Conservation (phyloP, 1,140 invertebrate species). For the Dreissena polymorpha region DNA sequence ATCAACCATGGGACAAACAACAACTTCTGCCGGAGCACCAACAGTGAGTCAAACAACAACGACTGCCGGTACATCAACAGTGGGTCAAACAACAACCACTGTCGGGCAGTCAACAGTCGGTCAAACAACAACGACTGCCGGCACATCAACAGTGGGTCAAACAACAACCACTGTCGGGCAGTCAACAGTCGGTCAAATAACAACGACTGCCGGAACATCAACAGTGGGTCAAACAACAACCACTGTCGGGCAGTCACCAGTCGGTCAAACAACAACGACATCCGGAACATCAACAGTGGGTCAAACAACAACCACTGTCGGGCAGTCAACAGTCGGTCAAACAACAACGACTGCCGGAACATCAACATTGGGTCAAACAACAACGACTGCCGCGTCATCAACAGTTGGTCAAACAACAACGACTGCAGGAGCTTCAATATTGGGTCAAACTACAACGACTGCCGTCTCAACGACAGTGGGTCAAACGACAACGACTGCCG, state of each 20-base stretch:
- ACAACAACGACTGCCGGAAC: background rate
- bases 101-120: background rate
- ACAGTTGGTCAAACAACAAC: background rate
- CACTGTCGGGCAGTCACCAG: background rate
- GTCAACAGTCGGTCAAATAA: background rate
- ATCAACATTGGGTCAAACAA: background rate
- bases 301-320: background rate
- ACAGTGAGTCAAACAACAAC: too few relatives aligned
- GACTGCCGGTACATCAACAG: background rate
- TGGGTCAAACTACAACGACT: background rate
- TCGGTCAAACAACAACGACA: conserved; percentile 15
- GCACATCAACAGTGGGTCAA: conserved; percentile 25
- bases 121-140: conserved; percentile 4
- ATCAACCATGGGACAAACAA: conserved; percentile 1
- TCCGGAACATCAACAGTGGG: background rate
- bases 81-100: background rate
- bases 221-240: too few relatives aligned
- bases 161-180: background rate
- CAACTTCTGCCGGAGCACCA: background rate
- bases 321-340: background rate
- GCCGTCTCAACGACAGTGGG: too few relatives aligned
- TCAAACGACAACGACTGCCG: background rate
- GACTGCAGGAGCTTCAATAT: background rate
- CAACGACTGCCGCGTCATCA: background rate
- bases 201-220: background rate